These are phyloP conservation scores for Apotomis betuletana DNA, from an alignment of 2,888 invertebrate genomes.

Conservation along the genomic window DNA sequence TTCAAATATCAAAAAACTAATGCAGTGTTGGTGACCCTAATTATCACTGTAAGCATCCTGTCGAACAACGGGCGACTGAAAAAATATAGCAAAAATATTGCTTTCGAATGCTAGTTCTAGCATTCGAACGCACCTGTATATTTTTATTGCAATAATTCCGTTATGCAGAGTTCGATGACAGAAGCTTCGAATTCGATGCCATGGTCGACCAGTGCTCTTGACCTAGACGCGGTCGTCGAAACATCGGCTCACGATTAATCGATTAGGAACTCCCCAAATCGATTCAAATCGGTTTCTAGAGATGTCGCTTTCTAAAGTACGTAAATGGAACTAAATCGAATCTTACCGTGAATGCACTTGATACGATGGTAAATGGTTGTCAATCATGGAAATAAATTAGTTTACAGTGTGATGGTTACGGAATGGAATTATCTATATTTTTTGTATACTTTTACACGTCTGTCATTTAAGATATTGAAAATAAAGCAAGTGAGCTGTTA, in stretches of 20 bases:
- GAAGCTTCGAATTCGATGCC: conserved; percentile 60
- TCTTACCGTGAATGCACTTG: conserved; percentile 11
- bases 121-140: too few species aligned
- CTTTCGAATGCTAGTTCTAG: too few species aligned
- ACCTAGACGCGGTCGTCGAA: conserved; percentile 62
- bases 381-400: not conserved
- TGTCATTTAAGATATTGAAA: too few species aligned
- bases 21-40: too few species aligned
- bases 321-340: conserved; percentile 39
- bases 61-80: too few species aligned
- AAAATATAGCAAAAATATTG: too few species aligned
- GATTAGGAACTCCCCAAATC: conserved; percentile 47
- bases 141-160: conserved; percentile 28
- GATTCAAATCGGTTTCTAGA: conserved; percentile 41
- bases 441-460: too few species aligned
- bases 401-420: not conserved
- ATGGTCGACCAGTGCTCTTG: conserved; percentile 66
- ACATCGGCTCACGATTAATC: conserved; percentile 47
- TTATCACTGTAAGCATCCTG: too few species aligned
- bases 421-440: not conserved
- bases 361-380: not conserved
- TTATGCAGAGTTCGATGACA: conserved; percentile 61
- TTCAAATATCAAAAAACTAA: too few species aligned
- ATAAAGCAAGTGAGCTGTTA: too few species aligned
- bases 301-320: conserved; percentile 52